These are phyloP conservation scores for Mormyrus proboscirostris DNA, from an alignment of 2,797 vertebrate genomes.

Conservation along the genomic window DNA sequence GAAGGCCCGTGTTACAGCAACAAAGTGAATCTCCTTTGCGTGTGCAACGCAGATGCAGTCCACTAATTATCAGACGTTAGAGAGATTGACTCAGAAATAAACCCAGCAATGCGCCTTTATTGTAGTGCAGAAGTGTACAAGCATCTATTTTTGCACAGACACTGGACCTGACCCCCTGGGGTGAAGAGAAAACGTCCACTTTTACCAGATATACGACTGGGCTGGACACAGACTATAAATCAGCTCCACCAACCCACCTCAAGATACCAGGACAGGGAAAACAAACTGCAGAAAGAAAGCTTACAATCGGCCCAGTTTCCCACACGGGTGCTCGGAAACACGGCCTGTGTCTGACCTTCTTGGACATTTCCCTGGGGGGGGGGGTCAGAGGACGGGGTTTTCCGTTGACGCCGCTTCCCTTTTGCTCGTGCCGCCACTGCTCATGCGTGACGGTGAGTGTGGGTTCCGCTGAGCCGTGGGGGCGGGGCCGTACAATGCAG, in stretches of 20 bases:
- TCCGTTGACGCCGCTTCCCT: slow-evolving; percentile 9
- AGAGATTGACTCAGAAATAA: neutral
- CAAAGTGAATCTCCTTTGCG: neutral
- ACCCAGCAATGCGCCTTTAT: neutral
- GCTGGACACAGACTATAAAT: neutral
- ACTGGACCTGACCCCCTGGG: neutral
- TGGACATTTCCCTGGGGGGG: neutral
- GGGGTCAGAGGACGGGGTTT: slow-evolving; percentile 9
- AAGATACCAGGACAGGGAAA: neutral
- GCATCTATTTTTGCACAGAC: neutral
- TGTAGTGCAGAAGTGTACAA: neutral
- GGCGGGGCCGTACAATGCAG: neutral
- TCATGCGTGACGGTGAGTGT: neutral
- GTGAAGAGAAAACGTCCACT: neutral
- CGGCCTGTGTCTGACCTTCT: slow-evolving; percentile 6
- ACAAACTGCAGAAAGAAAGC: neutral
- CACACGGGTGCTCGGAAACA: slow-evolving; percentile 10
- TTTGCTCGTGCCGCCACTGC: neutral
- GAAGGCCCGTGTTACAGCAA: neutral
- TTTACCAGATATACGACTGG: slow-evolving; percentile 7
- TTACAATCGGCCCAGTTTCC: neutral
- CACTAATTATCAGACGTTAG: neutral
- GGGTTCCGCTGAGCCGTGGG: neutral
- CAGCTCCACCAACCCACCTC: neutral
- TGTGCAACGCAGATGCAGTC: neutral